Evolutionary conservation across 2,888 invertebrate species (phyloP).

Genomic region (Polydrusus tereticollis): DNA sequence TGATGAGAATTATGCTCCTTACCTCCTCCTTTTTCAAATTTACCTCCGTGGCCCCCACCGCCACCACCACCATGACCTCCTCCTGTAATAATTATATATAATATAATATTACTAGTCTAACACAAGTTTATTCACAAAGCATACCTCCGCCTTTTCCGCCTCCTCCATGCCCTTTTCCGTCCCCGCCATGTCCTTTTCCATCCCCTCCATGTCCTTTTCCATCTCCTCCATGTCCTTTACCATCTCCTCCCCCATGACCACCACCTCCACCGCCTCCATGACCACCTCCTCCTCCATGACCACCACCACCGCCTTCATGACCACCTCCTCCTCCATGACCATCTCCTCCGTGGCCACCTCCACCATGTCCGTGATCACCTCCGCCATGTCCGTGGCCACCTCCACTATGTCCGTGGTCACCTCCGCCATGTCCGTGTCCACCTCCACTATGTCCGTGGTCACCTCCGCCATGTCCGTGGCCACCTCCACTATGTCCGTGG

Average conservation of each 20-base stretch:
- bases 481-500: conserved; percentile 10
- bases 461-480: conserved; percentile 30
- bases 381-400: conserved; percentile 41
- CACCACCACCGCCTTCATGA: conserved; percentile 46
- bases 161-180: no score
- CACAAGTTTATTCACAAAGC: no score
- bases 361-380: conserved; percentile 36
- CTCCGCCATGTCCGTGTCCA: conserved; percentile 34
- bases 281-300: conserved; percentile 40
- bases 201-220: background rate
- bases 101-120: no score
- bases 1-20: conserved; percentile 59
- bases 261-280: conserved; percentile 15
- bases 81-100: background rate
- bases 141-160: no score
- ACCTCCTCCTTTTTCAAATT: conserved; percentile 58
- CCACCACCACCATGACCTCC: background rate
- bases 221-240: background rate
- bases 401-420: conserved; percentile 29
- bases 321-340: conserved; percentile 37
- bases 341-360: conserved; percentile 19
- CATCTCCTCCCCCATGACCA: conserved; percentile 26
- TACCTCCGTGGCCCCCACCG: conserved; percentile 33
- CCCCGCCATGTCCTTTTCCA: background rate
- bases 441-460: conserved; percentile 39